Evolutionary conservation across 1,140 invertebrate species (phyloP).

Genomic region (Drosophila santomea): DNA sequence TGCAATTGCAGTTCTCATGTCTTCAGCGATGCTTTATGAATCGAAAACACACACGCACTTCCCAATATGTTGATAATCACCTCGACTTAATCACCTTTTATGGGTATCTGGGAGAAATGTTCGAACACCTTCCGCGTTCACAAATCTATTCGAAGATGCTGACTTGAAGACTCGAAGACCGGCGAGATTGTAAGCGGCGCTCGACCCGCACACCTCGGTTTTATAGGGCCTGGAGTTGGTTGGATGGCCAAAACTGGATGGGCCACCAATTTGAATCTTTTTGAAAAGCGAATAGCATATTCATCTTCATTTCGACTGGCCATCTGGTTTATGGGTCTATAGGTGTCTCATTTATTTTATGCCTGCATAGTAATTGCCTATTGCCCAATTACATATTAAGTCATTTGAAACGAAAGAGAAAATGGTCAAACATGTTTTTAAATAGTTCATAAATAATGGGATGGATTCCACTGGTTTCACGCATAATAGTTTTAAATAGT

Average conservation of each 20-base stretch:
- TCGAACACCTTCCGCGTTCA: slow-evolving; percentile 31
- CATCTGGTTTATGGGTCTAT: slow-evolving; percentile 21
- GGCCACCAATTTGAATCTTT: slow-evolving; percentile 6
- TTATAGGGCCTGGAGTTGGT: slow-evolving; percentile 53
- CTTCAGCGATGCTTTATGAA: neutral
- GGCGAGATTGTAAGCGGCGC: slow-evolving; percentile 52
- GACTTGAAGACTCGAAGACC: slow-evolving; percentile 32
- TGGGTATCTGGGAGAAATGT: slow-evolving; percentile 3
- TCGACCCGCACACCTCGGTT: slow-evolving; percentile 43
- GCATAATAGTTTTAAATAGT: neutral
- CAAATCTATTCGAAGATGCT: slow-evolving; percentile 38
- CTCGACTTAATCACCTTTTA: slow-evolving; percentile 61
- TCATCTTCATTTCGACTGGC: slow-evolving; percentile 21
- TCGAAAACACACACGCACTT: slow-evolving; percentile 13
- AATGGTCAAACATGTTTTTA: neutral
- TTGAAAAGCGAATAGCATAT: slow-evolving; percentile 11
- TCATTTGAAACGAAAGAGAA: slow-evolving; percentile 5
- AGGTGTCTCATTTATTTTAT: slow-evolving; percentile 20
- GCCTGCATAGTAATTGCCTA: slow-evolving; percentile 28
- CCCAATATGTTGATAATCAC: slow-evolving; percentile 17
- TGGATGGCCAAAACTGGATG: slow-evolving; percentile 33
- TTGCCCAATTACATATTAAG: slow-evolving; percentile 17
- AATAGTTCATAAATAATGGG: slow-evolving; percentile 4
- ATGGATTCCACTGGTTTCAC: neutral
- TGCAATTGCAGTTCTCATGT: slow-evolving; percentile 44